Evolutionary conservation across 2,113 vertebrate species (phyloP), one percentile per base, ranked within the genome.

Genomic region (Haemorhous mexicanus): DNA sequence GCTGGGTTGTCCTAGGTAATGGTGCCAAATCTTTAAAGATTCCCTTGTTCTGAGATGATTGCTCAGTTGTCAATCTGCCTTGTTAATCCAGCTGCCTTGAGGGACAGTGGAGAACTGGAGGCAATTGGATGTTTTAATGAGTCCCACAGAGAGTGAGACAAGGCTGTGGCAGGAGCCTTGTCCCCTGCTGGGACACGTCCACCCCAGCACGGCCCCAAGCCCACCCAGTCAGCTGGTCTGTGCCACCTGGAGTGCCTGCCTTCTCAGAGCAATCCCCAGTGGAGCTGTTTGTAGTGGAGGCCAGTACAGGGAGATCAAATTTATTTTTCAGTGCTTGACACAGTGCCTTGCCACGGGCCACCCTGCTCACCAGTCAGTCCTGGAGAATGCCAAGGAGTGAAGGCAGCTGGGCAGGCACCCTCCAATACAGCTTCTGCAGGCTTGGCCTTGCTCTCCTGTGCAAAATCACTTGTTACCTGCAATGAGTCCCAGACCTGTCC

Each of bases 181-280:
- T 43, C 41, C 7, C 41, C 41, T 43, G 41, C 41, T 43, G 41
- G 41, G 41, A 43, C 22, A 23, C 21, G 53, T 56, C 69, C 47
- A 28, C 6, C 35, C 39, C 69, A 67, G 62, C 39, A 53, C 0
- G 0, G 66, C 44, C 24, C 62, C 1, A 8, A 46, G n/a, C 33
- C 58, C 2, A 0, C 33, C 44, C 53, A 18, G 32, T 26, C 19
- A 62, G 49, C 62, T 30, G 49, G 3, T 46, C 50, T 49, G 43
- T 81, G 64, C 32, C 37, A 7, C 55, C 22, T 1, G 0, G 19
- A 64, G 27, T 3, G 3, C 27, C 35, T 32, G 35, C 0, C 0
- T 10, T 69, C 73, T 39, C 0, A 0, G 47, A 93, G n/a, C 0
- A 2, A 52, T 12, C 62, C 28, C 2, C 0, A 68, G 26, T 2